Percentiles rank a stretch among this genome's conserved stretches.
Conservation (phyloP, 2,797 vertebrate genomes). For the Microctenopoma lineatum region DNA sequence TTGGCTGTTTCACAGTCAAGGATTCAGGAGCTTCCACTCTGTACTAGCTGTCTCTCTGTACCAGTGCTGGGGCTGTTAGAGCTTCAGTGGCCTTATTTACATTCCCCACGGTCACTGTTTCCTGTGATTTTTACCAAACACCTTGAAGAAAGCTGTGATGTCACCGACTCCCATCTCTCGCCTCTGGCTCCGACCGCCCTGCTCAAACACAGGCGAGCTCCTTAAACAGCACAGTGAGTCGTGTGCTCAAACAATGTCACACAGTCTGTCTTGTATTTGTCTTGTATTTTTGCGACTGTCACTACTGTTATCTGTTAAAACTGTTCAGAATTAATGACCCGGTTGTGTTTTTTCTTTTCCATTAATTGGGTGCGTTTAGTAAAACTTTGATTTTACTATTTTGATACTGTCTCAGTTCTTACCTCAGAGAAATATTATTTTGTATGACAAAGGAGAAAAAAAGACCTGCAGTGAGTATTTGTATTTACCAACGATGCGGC, state of each 20-base stretch:
- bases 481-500: constrained; percentile 70
- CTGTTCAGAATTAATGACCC: constrained; percentile 1
- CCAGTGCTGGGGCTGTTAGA: background rate
- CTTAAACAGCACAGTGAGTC: constrained; percentile 10
- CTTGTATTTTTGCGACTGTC: constrained; percentile 10
- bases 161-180: constrained; percentile 22
- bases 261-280: constrained; percentile 2
- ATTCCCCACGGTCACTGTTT: background rate
- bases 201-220: constrained; percentile 28
- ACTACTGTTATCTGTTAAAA: constrained; percentile 32
- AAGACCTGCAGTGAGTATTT: constrained; percentile 69
- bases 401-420: constrained; percentile 81
- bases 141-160: constrained; percentile 35
- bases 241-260: constrained; percentile 15
- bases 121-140: background rate
- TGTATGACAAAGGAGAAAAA: constrained; percentile 69
- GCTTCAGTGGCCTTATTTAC: background rate
- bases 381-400: constrained; percentile 76
- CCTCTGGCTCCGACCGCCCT: constrained; percentile 15
- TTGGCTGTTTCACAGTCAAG: background rate
- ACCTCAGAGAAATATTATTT: constrained; percentile 79
- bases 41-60: background rate
- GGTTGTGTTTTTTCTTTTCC: constrained; percentile 26
- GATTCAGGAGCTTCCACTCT: background rate
- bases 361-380: constrained; percentile 65